Percentiles rank a stretch among this genome's conserved stretches.
phyloP scores from a whole-genome alignment of 2,888 invertebrate genomes.

The Nycteola revayana region DNA sequence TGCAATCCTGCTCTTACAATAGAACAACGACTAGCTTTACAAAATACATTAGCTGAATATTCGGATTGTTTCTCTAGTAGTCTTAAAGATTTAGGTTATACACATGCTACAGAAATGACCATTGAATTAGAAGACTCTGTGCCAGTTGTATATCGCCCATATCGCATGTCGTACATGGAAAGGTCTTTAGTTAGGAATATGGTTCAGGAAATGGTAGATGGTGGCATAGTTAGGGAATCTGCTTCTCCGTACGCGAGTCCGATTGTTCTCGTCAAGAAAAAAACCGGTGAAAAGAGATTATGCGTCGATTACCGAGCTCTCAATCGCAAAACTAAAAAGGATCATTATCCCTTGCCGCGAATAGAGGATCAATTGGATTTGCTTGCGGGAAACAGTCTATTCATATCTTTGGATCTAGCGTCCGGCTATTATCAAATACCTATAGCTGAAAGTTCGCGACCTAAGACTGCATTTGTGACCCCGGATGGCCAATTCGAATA shows the following conservation, averaged over 20 bases:
- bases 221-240: slow-evolving; percentile 1
- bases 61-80: slow-evolving; percentile 7
- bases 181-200: slow-evolving; percentile 3
- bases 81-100: slow-evolving; percentile 2
- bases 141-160: slow-evolving; percentile 6
- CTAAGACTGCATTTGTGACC: neutral
- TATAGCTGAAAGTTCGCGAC: neutral
- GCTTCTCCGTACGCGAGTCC: slow-evolving; percentile 3
- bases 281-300: neutral
- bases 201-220: slow-evolving; percentile 1
- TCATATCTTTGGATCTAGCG: slow-evolving; percentile 2
- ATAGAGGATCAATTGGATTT: slow-evolving; percentile 4
- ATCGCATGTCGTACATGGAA: slow-evolving; percentile 3
- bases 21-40: no score
- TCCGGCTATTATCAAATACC: neutral
- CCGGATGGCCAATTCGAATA: slow-evolving; percentile 2
- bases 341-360: slow-evolving; percentile 3
- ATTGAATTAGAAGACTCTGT: slow-evolving; percentile 4
- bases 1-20: no score
- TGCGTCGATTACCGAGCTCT: slow-evolving; percentile 2
- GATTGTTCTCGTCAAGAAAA: slow-evolving; percentile 1
- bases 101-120: slow-evolving; percentile 2
- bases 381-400: slow-evolving; percentile 2
- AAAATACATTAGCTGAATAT: no score
- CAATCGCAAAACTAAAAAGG: slow-evolving; percentile 3